Evolutionary conservation across 2,888 invertebrate genomes (phyloP), one percentile per base, ranked within the genome.

Genomic region (Trileptium ribeirensis): DNA sequence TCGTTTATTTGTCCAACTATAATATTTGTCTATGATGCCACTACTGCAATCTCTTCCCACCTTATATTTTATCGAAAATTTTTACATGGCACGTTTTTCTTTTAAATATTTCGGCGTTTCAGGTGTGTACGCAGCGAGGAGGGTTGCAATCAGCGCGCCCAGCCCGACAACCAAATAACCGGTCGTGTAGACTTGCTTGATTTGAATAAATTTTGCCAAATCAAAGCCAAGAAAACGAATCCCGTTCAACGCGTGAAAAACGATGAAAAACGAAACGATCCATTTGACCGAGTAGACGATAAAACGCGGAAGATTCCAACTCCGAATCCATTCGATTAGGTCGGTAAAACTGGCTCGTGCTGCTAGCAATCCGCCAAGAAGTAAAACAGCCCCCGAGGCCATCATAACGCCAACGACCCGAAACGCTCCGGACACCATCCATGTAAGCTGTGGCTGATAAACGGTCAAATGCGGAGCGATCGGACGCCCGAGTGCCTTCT

Each of bases 201-300:
- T 37, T 1, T 36, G 19, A 19, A 40, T 67, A 24, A 77, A 77
- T 51, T 38, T 82, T 24, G 82, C 82, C 77, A 82, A 24, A 64
- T 82, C 82, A 74, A 82, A 82, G 31, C 36, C 81, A 82, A 82
- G 67, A 84, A 87, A 87, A 19, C 88, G 86, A 67, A 88, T 83
- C 40, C 88, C 88, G 83, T 88, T 88, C 74, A 89, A 83, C 29
- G 86, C 83, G 83, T 88, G 87, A 87, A 86, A 88, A 74, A 86
- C 84, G 83, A 88, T 86, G 34, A 87, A 86, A 83, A 86, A 88
- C 34, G 87, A 86, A 80, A 88, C 85, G 79, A 87, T 83, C 83
- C 87, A 88, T 84, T 88, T 88, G 86, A 87, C 84, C 74, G 84
- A 82, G 67, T 84, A 84, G 67, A 85, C 86, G 36, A 88, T 83